A percentile compares a stretch with the other conserved stretches of the same genome.
phyloP scores from a whole-genome alignment of 1,140 invertebrate species.

The Heterodera carotae region DNA sequence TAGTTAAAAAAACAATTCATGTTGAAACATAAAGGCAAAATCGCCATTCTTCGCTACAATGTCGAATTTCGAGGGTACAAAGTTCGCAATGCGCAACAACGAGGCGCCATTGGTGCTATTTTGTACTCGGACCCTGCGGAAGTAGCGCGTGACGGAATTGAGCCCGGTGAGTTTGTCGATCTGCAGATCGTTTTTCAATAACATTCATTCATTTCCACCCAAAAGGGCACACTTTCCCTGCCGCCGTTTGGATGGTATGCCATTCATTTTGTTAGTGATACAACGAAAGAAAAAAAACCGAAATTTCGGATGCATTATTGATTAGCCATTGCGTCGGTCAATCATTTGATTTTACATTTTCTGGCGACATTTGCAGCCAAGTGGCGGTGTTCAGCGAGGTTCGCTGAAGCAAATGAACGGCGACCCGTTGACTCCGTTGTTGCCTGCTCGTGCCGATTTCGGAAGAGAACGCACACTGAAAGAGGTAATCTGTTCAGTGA shows the following conservation, averaged over 20 bases:
- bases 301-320: too few relatives aligned
- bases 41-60: constrained; percentile 58
- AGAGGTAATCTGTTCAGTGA: constrained; percentile 31
- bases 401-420: constrained; percentile 30
- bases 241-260: constrained; percentile 51
- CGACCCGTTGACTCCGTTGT: constrained; percentile 60
- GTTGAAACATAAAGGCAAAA: constrained; percentile 48
- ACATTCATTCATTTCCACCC: neutral
- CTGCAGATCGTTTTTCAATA: too few relatives aligned
- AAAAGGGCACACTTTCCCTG: constrained; percentile 53
- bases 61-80: constrained; percentile 56
- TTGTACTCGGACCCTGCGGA: constrained; percentile 63
- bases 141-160: constrained; percentile 52
- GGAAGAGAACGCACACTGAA: constrained; percentile 49
- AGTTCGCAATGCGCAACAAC: constrained; percentile 46
- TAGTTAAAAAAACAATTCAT: neutral
- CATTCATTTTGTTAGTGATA: neutral
- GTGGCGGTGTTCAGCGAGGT: constrained; percentile 38
- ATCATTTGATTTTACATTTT: neutral
- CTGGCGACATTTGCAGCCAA: neutral
- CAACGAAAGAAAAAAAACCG: constrained; percentile 1
- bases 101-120: constrained; percentile 61
- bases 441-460: constrained; percentile 56
- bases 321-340: too few relatives aligned
- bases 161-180: constrained; percentile 20